Conservation (phyloP, 2,888 invertebrate species). For the Physocephala rufipes region DNA sequence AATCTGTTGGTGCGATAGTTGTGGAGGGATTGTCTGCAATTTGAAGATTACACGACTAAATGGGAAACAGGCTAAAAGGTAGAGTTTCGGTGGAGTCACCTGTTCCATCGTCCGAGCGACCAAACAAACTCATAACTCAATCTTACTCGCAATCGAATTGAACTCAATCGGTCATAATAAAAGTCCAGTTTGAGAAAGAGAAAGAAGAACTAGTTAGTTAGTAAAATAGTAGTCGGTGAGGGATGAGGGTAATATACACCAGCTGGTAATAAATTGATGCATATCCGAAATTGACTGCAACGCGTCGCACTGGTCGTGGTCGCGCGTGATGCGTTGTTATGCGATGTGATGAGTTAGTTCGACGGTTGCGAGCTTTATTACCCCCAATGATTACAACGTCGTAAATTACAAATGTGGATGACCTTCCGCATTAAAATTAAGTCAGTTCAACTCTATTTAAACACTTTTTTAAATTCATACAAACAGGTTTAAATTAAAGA, state of each 20-base stretch:
- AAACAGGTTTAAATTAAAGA: too few species aligned
- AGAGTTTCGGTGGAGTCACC: background rate
- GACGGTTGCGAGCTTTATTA: slow-evolving; percentile 12
- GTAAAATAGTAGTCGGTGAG: background rate
- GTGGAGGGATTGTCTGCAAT: slow-evolving; percentile 9
- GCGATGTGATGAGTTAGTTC: background rate
- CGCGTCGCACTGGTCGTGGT: background rate
- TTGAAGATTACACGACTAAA: slow-evolving; percentile 7
- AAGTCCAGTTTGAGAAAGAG: background rate
- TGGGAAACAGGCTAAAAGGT: background rate
- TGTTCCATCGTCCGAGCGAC: background rate
- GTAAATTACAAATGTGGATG: background rate
- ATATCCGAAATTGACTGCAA: background rate
- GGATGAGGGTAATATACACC: background rate
- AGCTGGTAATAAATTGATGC: background rate
- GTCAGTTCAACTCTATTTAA: background rate
- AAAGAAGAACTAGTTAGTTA: background rate
- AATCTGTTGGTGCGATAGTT: background rate
- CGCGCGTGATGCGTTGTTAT: background rate
- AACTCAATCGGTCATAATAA: background rate
- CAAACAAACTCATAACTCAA: background rate
- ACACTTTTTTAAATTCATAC: background rate
- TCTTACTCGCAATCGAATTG: too few species aligned
- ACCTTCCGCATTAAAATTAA: background rate
- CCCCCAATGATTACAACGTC: background rate